Evolutionary conservation across 2,797 vertebrate species (phyloP), one percentile per base, ranked within the genome.

Genomic region (Syngnathus acus): DNA sequence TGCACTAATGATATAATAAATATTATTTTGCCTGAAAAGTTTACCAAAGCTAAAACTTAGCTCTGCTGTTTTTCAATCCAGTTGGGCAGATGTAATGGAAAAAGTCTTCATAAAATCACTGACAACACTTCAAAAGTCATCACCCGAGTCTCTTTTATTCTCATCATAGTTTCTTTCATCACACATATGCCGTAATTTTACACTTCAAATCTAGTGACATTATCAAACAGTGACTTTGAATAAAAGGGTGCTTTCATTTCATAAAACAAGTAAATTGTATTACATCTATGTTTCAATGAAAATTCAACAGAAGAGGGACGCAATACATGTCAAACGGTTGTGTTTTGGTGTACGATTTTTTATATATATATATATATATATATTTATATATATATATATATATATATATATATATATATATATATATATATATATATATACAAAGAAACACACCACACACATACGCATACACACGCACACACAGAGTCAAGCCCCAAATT

Each of bases 151-250:
- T 84, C 77, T 89, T 89, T 88, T 62, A 90, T 87, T 80, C 69
- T 70, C 77, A 85, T 86, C 66, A 76, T 74, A n/a, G 76, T 66
- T 77, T 86, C 80, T 74, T 71, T 53, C 84, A n/a, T 79, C 82
- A 89, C 89, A 87, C 78, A 86, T 69, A 83, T 77, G 84, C 72
- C 79, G 14, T 57, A 38, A 37, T 57, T 85, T 73, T 77, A 89
- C 84, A 89, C 84, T 89, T 65, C 82, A 82, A 83, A 80, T 77
- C 81, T 69, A 73, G 81, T 85, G 87, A 90, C 87, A 89, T 90
- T 77, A 84, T 87, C 78, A 79, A 89, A 55, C 53, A 32, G 32
- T 17, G 32, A 38, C 16, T 37, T 57, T 17, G 13, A 32, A 57
- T 37, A 37, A 57, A 26, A 57, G 7, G 2, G 6, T 57, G 32